Percentiles rank a stretch among this genome's conserved stretches.
Evolutionary conservation across 2,113 vertebrate species (phyloP).

Genomic region (Indri indri): DNA sequence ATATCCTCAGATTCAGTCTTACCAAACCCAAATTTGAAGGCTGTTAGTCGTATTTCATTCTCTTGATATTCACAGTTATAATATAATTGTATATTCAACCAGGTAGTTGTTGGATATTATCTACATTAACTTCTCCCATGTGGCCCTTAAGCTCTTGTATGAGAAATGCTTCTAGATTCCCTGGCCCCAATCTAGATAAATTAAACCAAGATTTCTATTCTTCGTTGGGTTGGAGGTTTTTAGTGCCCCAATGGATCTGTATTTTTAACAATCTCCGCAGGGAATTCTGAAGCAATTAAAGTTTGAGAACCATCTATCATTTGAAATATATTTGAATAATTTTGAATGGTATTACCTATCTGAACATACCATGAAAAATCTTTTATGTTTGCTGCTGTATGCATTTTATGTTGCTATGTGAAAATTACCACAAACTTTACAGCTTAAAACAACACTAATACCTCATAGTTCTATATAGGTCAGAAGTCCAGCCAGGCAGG

Average conservation of each 20-base stretch:
- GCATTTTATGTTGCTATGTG: background rate
- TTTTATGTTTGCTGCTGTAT: background rate
- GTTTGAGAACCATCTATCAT: background rate
- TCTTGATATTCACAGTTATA: background rate
- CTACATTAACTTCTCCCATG: background rate
- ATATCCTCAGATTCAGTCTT: background rate
- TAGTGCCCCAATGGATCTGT: background rate
- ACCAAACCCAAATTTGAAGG: background rate
- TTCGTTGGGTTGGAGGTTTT: background rate
- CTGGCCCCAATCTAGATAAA: background rate
- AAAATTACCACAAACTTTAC: background rate
- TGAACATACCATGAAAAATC: background rate
- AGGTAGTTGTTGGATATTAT: background rate
- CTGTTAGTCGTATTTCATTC: background rate
- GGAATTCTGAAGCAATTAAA: background rate
- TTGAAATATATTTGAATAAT: background rate
- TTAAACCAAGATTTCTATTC: background rate
- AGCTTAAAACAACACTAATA: background rate
- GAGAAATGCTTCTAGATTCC: background rate
- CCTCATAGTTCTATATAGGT: background rate
- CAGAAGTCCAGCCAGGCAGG: background rate
- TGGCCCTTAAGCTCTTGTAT: background rate
- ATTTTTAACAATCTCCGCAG: background rate
- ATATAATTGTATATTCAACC: background rate
- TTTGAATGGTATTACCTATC: background rate